These are phyloP conservation scores for Myocastor coypus DNA, from an alignment of 2,113 vertebrate genomes.

Conservation along the genomic window DNA sequence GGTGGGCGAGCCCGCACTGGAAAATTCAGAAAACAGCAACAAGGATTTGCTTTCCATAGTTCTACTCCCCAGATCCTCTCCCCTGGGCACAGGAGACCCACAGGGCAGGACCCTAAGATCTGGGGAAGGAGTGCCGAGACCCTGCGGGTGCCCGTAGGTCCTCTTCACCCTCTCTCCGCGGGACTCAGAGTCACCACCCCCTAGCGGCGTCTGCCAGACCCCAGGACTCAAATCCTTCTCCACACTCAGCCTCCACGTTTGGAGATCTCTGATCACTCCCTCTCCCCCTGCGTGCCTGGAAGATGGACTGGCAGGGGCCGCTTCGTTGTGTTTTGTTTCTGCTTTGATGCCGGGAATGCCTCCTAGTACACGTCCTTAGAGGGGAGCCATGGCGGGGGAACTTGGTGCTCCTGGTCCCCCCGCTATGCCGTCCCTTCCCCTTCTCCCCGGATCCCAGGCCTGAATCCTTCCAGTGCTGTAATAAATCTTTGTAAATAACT, in stretches of 20 bases:
- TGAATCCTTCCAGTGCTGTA: constrained; percentile 66
- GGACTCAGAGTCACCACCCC: constrained; percentile 10
- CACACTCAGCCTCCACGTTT: background rate
- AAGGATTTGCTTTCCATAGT: constrained; percentile 17
- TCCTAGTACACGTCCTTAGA: constrained; percentile 61
- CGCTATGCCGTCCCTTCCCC: constrained; percentile 57
- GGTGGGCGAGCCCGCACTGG: background rate
- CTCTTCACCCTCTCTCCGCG: background rate
- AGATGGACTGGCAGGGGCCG: constrained; percentile 69
- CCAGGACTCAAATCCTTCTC: constrained; percentile 52
- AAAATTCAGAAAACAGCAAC: constrained; percentile 26
- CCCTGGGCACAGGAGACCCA: constrained; percentile 75
- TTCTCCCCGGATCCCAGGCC: constrained; percentile 58
- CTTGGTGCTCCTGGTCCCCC: constrained; percentile 60
- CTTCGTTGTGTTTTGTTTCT: constrained; percentile 72
- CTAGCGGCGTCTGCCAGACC: constrained; percentile 37
- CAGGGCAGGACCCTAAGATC: constrained; percentile 80
- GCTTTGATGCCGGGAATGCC: constrained; percentile 79
- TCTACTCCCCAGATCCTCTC: constrained; percentile 66
- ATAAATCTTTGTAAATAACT: constrained; percentile 85
- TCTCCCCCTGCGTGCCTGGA: constrained; percentile 69
- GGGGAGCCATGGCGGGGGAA: background rate
- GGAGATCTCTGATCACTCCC: constrained; percentile 5
- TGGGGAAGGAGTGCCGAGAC: constrained; percentile 61
- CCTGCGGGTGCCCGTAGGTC: constrained; percentile 30